Base-by-base conservation (phyloP, 2,113 vertebrate species). In the Sylvietta virens region DNA sequence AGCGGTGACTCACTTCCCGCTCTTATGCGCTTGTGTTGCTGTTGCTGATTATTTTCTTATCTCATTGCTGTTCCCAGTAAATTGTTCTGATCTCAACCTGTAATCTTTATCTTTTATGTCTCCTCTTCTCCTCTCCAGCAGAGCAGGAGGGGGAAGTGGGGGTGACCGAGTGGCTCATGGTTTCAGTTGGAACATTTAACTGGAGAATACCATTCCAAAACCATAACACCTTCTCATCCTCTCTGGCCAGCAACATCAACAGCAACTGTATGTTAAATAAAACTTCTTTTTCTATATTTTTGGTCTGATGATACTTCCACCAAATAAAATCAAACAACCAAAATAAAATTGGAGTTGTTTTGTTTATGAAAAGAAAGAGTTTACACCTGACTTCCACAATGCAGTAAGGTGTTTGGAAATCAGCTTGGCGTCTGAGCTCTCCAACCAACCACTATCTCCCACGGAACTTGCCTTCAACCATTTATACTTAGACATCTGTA, bases 121-220 rank as follows among this genome's bases (percentile, higher is more conserved):
- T 77, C 71, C 26, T 26, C 27, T 67, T 58, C n/a, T 54, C 47
- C n/a, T 42, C 26, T 67, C 31, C 27, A 33, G 53, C 8, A n/a
- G 35, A 57, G 15, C 3, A 2, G 15, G 8, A 73, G 6, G 18
- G 7, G 3, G 9, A 50, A 30, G 16, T 6, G 35, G 16, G 7
- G 14, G 4, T 51, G 37, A 76, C 17, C 0, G 0, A 42, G 16
- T 22, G 11, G 9, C 2, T 0, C 4, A 4, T 21, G 9, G 24
- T 37, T 86, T 35, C 35, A 76, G 9, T 18, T n/a, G 13, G 9
- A 42, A 12, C 31, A 50, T 23, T 58, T 42, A 42, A 50, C 26
- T 44, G 53, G 21, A 66, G 21, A 86, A 21, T 50, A 31, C 3
- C 44, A 31, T 58, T 42, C 44, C 37, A 20, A 57, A 72, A 45